A percentile compares a stretch with the other conserved stretches of the same genome.
Conservation (phyloP, 2,888 invertebrate species). For the Cheilosia vernalis region DNA sequence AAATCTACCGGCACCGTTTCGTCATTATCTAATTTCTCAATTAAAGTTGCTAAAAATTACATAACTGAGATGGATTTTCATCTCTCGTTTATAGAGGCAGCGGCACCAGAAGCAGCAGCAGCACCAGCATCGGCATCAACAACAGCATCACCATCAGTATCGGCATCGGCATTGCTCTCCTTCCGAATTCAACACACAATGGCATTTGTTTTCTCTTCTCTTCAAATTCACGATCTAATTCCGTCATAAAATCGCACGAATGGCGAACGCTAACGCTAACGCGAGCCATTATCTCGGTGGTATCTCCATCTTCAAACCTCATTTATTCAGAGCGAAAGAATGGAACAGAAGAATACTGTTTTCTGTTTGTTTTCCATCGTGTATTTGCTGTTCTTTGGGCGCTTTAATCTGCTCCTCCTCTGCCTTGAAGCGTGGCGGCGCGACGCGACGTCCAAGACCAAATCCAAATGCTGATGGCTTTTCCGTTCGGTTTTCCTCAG, state of each 20-base stretch:
- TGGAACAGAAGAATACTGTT: conserved; percentile 11
- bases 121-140: no score
- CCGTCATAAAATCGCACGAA: conserved; percentile 64
- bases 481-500: conserved; percentile 11
- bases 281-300: conserved; percentile 53
- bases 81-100: conserved; percentile 7
- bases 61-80: conserved; percentile 60
- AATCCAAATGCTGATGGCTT: conserved; percentile 14
- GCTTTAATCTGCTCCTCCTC: conserved; percentile 26
- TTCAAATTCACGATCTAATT: conserved; percentile 68
- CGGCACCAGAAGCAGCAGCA: no score
- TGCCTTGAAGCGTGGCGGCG: conserved; percentile 17
- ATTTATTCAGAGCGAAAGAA: conserved; percentile 49
- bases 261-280: conserved; percentile 1
- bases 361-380: conserved; percentile 15
- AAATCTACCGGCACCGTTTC: conserved; percentile 39
- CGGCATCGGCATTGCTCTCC: conserved; percentile 5
- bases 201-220: conserved; percentile 23
- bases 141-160: no score
- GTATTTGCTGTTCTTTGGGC: conserved; percentile 18
- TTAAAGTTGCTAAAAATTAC: conserved; percentile 66
- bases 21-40: conserved; percentile 57
- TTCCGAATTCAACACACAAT: conserved; percentile 29
- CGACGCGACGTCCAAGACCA: conserved; percentile 3
- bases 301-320: conserved; percentile 70